A percentile compares a stretch with the other conserved stretches of the same genome.
phyloP scores from a whole-genome alignment of 2,113 vertebrate species.

The Brachyhypopomus occidentalis region DNA sequence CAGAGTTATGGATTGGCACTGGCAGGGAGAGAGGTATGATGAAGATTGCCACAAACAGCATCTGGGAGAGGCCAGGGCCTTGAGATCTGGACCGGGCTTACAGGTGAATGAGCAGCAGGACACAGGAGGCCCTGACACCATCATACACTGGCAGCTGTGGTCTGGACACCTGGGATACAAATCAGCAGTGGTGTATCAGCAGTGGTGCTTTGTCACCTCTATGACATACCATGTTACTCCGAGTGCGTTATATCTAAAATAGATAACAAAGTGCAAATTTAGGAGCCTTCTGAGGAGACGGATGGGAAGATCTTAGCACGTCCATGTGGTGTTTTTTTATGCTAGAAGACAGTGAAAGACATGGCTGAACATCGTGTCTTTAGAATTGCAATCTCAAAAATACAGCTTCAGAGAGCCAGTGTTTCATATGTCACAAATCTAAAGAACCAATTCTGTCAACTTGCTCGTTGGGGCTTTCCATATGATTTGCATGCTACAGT shows the following conservation, averaged over 20 bases:
- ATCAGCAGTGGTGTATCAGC: neutral
- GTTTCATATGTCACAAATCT: no score
- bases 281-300: neutral
- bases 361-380: no score
- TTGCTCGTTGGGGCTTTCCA: no score
- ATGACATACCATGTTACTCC: no score
- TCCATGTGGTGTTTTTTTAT: no score
- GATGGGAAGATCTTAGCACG: no score
- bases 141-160: slow-evolving; percentile 11
- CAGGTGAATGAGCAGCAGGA: neutral
- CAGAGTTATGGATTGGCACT: slow-evolving; percentile 37
- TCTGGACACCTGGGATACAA: neutral
- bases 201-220: neutral
- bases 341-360: no score
- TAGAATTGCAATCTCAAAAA: no score
- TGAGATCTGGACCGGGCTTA: slow-evolving; percentile 3
- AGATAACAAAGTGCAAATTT: neutral
- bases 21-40: slow-evolving; percentile 4
- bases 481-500: no score
- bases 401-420: no score
- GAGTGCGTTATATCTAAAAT: neutral
- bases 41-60: slow-evolving; percentile 31
- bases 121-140: neutral
- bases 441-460: no score
- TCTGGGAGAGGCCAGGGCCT: neutral